Evolutionary conservation across 2,113 vertebrate genomes (phyloP).

Genomic region (Serinus canaria): DNA sequence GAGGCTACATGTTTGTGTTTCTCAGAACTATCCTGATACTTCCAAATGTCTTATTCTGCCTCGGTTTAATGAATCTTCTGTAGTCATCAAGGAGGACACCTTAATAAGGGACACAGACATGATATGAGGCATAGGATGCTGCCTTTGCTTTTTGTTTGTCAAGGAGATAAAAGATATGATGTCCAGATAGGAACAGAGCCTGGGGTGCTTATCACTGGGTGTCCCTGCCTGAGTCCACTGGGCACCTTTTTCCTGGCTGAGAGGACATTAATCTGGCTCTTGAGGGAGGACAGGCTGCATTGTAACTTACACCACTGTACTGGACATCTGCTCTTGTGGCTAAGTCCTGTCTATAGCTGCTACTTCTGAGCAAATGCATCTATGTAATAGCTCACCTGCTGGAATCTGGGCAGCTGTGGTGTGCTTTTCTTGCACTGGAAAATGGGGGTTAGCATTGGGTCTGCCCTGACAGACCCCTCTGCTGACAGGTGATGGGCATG

Average conservation of each 20-base stretch:
- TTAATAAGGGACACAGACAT: neutral
- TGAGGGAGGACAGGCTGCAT: neutral
- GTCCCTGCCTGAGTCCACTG: neutral
- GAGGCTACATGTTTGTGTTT: neutral
- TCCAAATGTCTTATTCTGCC: too few species aligned
- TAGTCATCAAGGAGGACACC: too few species aligned
- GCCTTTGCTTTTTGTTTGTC: neutral
- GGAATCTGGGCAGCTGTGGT: neutral
- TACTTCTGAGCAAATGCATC: neutral
- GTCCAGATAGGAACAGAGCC: rapidly evolving
- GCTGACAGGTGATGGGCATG: neutral
- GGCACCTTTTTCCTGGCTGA: neutral
- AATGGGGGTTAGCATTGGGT: neutral
- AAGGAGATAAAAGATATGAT: neutral
- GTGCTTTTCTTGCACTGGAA: neutral
- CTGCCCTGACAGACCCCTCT: neutral
- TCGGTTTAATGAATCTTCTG: too few species aligned
- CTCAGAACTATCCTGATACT: neutral
- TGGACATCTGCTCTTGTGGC: neutral
- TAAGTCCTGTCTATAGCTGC: neutral
- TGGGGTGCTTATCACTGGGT: neutral
- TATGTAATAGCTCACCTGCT: neutral
- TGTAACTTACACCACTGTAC: too few species aligned
- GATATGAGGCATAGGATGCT: neutral
- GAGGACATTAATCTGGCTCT: neutral